phyloP scores from a whole-genome alignment of 2,888 invertebrate genomes.

The Hoplodrina ambigua region DNA sequence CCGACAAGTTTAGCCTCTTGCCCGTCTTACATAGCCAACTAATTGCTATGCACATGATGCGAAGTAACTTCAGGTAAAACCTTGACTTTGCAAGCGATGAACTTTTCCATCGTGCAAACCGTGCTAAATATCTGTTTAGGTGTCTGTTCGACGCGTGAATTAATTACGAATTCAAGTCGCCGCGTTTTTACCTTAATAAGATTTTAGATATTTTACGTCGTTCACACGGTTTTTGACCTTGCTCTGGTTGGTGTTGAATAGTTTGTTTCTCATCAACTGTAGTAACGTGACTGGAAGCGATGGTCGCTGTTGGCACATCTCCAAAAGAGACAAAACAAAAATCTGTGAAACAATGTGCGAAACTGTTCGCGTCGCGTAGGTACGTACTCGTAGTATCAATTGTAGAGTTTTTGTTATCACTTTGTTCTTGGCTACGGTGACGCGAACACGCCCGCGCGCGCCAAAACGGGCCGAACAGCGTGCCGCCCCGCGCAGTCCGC shows the following conservation, averaged over 20 bases:
- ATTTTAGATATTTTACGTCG: constrained; percentile 61
- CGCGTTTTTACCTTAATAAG: constrained; percentile 18
- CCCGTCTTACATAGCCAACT: constrained; percentile 20
- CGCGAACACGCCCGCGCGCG: constrained; percentile 80
- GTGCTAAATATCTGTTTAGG: constrained; percentile 9
- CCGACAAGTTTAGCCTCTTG: constrained; percentile 22
- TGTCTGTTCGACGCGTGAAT: constrained; percentile 16
- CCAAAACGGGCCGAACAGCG: constrained; percentile 75
- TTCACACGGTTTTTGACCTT: constrained; percentile 73
- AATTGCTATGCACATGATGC: constrained; percentile 34
- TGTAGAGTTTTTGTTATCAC: constrained; percentile 86
- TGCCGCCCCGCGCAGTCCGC: constrained; percentile 75
- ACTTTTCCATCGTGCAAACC: constrained; percentile 61
- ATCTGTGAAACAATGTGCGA: constrained; percentile 73
- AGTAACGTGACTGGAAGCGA: constrained; percentile 72
- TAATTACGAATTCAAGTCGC: constrained; percentile 28
- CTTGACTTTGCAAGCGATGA: constrained; percentile 46
- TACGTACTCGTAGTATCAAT: constrained; percentile 78
- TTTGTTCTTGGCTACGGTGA: constrained; percentile 82
- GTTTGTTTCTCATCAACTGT: constrained; percentile 77
- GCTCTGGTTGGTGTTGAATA: constrained; percentile 62
- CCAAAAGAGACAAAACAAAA: constrained; percentile 80
- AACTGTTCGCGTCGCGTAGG: constrained; percentile 70
- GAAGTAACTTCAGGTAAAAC: constrained; percentile 33
- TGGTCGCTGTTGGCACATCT: constrained; percentile 75